Evolutionary conservation across 2,113 vertebrate genomes (phyloP).

Genomic region (Grammatotria lemairii): DNA sequence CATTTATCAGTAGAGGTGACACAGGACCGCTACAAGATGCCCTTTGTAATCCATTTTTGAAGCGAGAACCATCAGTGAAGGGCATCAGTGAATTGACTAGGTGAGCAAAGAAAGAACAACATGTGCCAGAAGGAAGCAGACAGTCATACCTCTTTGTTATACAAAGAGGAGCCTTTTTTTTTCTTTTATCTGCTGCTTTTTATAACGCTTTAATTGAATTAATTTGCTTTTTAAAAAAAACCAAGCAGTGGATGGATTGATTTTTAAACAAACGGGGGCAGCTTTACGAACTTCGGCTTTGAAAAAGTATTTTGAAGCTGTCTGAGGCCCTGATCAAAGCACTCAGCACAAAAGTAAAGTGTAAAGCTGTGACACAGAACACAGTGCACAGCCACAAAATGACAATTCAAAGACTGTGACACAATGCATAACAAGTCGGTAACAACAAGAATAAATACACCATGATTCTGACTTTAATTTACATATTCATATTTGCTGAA

Average conservation of each 20-base stretch:
- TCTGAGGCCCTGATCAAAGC: slow-evolving; percentile 11
- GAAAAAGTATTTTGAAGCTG: slow-evolving; percentile 7
- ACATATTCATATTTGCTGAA: slow-evolving; percentile 1
- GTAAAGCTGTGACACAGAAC: neutral
- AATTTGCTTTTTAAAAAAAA: neutral
- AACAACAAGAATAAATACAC: neutral
- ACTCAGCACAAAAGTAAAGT: neutral
- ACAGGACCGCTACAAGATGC: neutral
- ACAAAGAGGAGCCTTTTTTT: neutral
- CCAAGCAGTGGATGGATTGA: neutral
- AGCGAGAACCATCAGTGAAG: neutral
- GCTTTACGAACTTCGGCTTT: slow-evolving; percentile 3
- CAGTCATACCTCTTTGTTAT: neutral
- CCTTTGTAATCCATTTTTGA: neutral
- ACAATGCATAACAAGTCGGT: neutral
- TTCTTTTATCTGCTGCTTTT: slow-evolving; percentile 14
- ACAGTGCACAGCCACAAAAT: neutral
- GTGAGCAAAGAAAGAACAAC: neutral
- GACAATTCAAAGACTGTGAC: neutral
- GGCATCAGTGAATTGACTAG: neutral
- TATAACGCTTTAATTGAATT: slow-evolving; percentile 13
- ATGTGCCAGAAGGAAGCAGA: neutral
- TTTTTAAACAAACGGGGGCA: slow-evolving; percentile 1
- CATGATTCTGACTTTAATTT: neutral
- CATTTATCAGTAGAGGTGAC: slow-evolving; percentile 22